These are phyloP conservation scores for Pseudocheirus occidentalis DNA, from an alignment of 2,797 vertebrate genomes.

Conservation along the genomic window DNA sequence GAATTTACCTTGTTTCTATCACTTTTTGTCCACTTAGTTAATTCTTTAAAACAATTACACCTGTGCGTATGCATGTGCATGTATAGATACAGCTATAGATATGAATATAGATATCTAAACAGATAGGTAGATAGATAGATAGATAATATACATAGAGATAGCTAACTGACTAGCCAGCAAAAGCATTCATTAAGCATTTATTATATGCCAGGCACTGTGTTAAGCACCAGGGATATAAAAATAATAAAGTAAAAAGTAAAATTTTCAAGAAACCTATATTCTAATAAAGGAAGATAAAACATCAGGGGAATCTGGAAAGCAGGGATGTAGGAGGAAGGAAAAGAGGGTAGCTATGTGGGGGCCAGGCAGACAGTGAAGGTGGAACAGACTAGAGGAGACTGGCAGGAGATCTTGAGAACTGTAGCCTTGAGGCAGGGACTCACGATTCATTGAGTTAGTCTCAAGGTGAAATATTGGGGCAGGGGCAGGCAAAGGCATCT, in stretches of 20 bases:
- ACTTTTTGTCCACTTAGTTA: conserved; percentile 13
- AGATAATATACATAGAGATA: not conserved
- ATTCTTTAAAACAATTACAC: not conserved
- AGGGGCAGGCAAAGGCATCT: not conserved
- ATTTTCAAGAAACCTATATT: not conserved
- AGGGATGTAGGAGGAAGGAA: not conserved
- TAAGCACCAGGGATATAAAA: not conserved
- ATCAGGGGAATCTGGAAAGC: not conserved
- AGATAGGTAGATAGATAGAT: no score
- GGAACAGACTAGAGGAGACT: not conserved
- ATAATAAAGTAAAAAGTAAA: not conserved
- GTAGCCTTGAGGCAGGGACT: not conserved
- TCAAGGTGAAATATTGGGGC: not conserved
- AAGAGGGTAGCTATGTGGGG: not conserved
- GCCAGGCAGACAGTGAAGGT: not conserved
- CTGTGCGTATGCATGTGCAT: not conserved
- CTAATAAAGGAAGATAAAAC: not conserved
- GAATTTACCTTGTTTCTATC: conserved; percentile 23
- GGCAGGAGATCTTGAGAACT: not conserved
- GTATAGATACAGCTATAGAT: not conserved
- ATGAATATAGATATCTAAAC: no score
- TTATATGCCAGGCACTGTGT: not conserved
- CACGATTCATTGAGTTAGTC: not conserved
- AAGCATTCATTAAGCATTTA: not conserved
- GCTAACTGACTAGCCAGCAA: not conserved